Percentiles rank a stretch among this genome's conserved stretches.
These are phyloP conservation scores for Listronotus oregonensis DNA, from an alignment of 1,140 invertebrate species.

Conservation along the genomic window DNA sequence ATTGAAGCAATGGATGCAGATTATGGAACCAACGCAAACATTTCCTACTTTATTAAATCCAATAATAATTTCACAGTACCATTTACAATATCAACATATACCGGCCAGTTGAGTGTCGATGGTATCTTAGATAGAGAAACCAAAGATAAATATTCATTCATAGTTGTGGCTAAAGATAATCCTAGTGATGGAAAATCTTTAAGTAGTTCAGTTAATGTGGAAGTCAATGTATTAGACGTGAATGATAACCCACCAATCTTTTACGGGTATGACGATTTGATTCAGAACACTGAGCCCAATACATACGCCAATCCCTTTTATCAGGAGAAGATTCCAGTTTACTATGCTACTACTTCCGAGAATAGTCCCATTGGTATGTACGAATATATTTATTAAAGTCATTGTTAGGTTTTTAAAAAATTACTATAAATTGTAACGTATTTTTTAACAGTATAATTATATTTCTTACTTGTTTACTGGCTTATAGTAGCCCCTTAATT, in stretches of 20 bases:
- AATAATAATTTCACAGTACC: conserved; percentile 66
- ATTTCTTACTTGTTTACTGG: too few species aligned
- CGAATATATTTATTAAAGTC: too few species aligned
- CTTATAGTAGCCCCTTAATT: too few species aligned
- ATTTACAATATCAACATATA: conserved; percentile 74
- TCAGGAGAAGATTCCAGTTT: conserved; percentile 66
- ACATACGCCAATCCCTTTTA: conserved; percentile 60
- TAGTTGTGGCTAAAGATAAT: conserved; percentile 77
- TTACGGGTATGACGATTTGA: conserved; percentile 70
- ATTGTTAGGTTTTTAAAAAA: too few species aligned
- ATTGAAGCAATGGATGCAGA: conserved; percentile 79
- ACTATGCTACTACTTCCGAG: conserved; percentile 70
- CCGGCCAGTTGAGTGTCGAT: conserved; percentile 74
- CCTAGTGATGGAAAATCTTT: conserved; percentile 63
- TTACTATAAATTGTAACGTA: too few species aligned
- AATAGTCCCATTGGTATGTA: conserved; percentile 66
- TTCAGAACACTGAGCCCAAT: conserved; percentile 58
- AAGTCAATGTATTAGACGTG: conserved; percentile 78
- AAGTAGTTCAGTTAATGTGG: conserved; percentile 74
- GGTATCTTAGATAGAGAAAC: conserved; percentile 81
- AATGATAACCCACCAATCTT: conserved; percentile 80
- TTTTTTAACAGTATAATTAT: too few species aligned
- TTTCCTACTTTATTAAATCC: conserved; percentile 70
- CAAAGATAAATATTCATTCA: conserved; percentile 71
- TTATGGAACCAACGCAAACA: conserved; percentile 74